A percentile compares a stretch with the other conserved stretches of the same genome.
phyloP scores from a whole-genome alignment of 2,888 invertebrate species.

The Lacanobia oleracea region DNA sequence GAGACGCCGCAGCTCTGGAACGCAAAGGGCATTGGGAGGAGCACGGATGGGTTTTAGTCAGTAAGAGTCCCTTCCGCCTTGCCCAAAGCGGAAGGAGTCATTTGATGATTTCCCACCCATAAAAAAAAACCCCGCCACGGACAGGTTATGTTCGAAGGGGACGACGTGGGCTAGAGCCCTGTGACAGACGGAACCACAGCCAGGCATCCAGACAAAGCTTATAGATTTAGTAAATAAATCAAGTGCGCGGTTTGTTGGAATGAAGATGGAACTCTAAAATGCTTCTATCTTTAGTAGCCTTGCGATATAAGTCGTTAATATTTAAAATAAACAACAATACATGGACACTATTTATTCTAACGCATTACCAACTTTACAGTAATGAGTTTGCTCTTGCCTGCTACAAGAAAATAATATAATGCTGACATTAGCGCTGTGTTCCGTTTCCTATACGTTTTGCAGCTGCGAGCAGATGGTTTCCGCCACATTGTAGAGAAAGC shows the following conservation, averaged over 20 bases:
- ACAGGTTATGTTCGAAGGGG: too few relatives aligned
- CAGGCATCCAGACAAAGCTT: not conserved
- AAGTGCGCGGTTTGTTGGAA: too few relatives aligned
- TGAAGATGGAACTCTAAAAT: not conserved
- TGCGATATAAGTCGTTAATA: not conserved
- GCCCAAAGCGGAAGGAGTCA: too few relatives aligned
- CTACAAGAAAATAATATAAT: constrained; percentile 55
- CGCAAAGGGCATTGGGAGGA: too few relatives aligned
- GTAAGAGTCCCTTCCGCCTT: too few relatives aligned
- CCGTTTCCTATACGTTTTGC: constrained; percentile 51
- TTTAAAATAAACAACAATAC: not conserved
- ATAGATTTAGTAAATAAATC: too few relatives aligned
- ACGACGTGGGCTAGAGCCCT: too few relatives aligned
- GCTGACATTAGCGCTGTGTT: constrained; percentile 44
- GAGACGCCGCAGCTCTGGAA: too few relatives aligned
- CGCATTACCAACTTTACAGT: constrained; percentile 9
- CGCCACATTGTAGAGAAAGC: constrained; percentile 51
- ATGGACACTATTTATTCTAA: constrained; percentile 17
- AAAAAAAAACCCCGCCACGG: too few relatives aligned
- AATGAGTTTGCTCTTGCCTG: constrained; percentile 32
- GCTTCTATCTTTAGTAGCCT: not conserved
- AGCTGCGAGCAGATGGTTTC: constrained; percentile 48
- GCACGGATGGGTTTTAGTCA: too few relatives aligned
- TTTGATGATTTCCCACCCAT: too few relatives aligned
- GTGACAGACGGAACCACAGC: not conserved